These are phyloP conservation scores for Peromyscus attwateri DNA, from an alignment of 2,797 vertebrate species.

Conservation along the genomic window DNA sequence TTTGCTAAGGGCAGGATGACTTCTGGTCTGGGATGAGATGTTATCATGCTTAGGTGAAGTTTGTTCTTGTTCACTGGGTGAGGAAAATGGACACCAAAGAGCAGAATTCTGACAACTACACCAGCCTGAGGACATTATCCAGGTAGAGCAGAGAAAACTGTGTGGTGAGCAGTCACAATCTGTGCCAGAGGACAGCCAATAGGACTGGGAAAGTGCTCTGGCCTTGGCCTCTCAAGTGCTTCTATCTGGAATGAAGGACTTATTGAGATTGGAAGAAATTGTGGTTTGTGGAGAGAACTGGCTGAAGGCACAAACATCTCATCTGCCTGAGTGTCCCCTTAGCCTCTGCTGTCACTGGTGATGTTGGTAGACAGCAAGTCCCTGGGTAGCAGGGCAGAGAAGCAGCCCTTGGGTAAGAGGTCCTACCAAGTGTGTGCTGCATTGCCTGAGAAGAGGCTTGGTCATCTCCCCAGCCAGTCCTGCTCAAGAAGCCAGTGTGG, in stretches of 20 bases:
- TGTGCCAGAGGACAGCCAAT: background rate
- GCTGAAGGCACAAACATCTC: background rate
- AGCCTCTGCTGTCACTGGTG: background rate
- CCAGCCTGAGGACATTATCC: background rate
- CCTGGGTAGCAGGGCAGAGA: background rate
- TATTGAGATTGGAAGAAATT: background rate
- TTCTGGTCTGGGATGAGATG: background rate
- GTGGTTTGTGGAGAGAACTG: background rate
- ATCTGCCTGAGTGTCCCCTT: background rate
- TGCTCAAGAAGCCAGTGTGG: background rate
- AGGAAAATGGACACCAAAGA: background rate
- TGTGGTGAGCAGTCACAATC: background rate
- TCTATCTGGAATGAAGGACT: background rate
- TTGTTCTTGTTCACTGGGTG: background rate
- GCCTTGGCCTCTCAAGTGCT: background rate
- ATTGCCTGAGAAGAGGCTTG: background rate
- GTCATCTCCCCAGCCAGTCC: background rate
- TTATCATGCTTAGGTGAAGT: background rate
- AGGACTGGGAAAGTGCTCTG: background rate
- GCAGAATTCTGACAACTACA: background rate
- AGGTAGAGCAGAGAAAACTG: background rate
- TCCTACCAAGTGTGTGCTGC: background rate
- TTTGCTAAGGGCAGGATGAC: background rate
- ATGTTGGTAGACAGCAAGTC: background rate
- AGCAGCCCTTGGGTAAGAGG: background rate